phyloP scores from a whole-genome alignment of 2,797 vertebrate species.

The Lindbergichthys nudifrons region DNA sequence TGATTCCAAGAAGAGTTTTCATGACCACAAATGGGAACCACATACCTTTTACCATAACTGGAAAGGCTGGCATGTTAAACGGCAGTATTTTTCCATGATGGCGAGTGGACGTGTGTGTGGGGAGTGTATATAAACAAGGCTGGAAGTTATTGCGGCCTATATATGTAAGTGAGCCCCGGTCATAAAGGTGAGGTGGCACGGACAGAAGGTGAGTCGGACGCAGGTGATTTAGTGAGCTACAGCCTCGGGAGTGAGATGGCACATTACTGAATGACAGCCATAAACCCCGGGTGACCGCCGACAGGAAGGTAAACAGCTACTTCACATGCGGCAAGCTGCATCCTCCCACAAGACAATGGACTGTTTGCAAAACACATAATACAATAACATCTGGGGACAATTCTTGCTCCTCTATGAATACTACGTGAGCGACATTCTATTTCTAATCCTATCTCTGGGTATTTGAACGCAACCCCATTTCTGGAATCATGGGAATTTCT shows the following conservation, averaged over 20 bases:
- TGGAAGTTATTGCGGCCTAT: constrained; percentile 52
- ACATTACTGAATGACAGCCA: constrained; percentile 75
- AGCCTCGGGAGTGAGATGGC: constrained; percentile 41
- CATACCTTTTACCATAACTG: constrained; percentile 9
- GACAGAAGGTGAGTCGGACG: constrained; percentile 56
- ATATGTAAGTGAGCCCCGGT: constrained; percentile 48
- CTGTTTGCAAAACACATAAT: constrained; percentile 53
- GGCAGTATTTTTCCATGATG: constrained; percentile 71
- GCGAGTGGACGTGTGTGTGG: constrained; percentile 6
- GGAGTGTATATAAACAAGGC: constrained; percentile 51
- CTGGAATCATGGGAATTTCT: constrained; percentile 43
- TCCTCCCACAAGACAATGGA: constrained; percentile 67
- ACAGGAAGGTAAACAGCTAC: constrained; percentile 79
- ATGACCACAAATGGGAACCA: constrained; percentile 24
- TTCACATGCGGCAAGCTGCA: constrained; percentile 72
- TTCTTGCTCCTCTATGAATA: constrained; percentile 14
- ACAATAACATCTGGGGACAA: constrained; percentile 49
- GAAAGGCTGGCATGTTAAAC: constrained; percentile 18
- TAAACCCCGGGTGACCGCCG: constrained; percentile 80
- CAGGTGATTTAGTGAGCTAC: constrained; percentile 59
- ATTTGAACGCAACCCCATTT: constrained; percentile 17
- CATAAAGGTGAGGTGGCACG: constrained; percentile 59
- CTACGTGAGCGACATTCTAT: constrained; percentile 28
- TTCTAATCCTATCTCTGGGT: constrained; percentile 32
- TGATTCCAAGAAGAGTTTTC: constrained; percentile 20